Percentiles rank a stretch among this genome's conserved stretches.
Evolutionary conservation across 2,888 invertebrate species (phyloP).

Genomic region (Sarcophaga rosellei): DNA sequence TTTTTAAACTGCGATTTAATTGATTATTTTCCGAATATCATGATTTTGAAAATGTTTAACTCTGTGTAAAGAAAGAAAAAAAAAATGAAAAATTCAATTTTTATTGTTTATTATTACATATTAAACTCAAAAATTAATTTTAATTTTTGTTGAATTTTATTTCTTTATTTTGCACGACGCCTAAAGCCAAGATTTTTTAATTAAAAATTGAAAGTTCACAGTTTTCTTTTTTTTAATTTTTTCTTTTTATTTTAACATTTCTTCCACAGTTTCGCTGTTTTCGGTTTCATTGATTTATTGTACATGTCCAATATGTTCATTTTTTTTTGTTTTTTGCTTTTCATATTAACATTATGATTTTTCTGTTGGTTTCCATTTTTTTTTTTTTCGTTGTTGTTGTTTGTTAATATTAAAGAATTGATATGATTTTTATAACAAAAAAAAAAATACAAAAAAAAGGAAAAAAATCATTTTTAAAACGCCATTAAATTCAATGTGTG

Average conservation of each 20-base stretch:
- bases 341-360: slow-evolving; percentile 50
- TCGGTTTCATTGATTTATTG: slow-evolving; percentile 48
- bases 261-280: slow-evolving; percentile 18
- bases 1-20: no score
- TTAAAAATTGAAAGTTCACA: slow-evolving; percentile 63
- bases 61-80: no score
- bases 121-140: not conserved
- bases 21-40: no score
- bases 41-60: no score
- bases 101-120: not conserved
- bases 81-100: not conserved
- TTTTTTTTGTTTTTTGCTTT: not conserved
- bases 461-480: slow-evolving; percentile 7
- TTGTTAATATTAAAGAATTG: slow-evolving; percentile 22
- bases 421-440: slow-evolving; percentile 50
- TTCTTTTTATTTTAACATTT: slow-evolving; percentile 2
- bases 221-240: slow-evolving; percentile 5
- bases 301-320: slow-evolving; percentile 36
- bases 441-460: slow-evolving; percentile 13
- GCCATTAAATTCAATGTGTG: slow-evolving; percentile 73
- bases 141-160: slow-evolving; percentile 34
- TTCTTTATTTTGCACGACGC: slow-evolving; percentile 72
- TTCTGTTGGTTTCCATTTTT: slow-evolving; percentile 24
- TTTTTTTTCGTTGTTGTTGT: slow-evolving; percentile 42
- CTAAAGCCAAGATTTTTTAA: slow-evolving; percentile 63